These are phyloP conservation scores for Marasmarcha lunaedactyla DNA, from an alignment of 2,888 invertebrate species.

Conservation along the genomic window DNA sequence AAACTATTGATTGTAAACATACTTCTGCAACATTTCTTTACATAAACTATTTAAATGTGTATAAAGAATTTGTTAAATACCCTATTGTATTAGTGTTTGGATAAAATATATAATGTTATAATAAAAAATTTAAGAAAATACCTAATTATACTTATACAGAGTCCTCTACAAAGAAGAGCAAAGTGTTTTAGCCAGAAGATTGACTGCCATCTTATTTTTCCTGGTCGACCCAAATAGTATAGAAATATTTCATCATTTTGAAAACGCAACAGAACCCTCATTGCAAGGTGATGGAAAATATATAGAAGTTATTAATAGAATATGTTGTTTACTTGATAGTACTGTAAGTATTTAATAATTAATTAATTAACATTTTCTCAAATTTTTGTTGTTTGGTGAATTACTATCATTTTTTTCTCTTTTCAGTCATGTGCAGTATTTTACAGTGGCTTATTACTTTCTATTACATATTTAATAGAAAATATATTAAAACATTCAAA, in stretches of 20 bases:
- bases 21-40: too few species aligned
- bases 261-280: conserved; percentile 5
- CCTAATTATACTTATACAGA: too few species aligned
- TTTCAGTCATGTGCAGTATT: conserved; percentile 46
- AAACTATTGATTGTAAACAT: too few species aligned
- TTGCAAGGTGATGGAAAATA: conserved; percentile 13
- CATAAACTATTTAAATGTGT: too few species aligned
- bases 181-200: conserved; percentile 33
- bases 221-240: conserved; percentile 22
- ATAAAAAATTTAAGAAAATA: too few species aligned
- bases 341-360: conserved; percentile 37
- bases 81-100: too few species aligned
- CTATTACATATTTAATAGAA: conserved; percentile 21
- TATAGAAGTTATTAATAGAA: conserved; percentile 24
- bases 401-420: conserved; percentile 6
- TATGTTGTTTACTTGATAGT: conserved; percentile 37
- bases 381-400: conserved; percentile 2
- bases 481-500: conserved; percentile 10
- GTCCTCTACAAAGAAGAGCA: conserved; percentile 47
- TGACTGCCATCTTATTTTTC: conserved; percentile 25
- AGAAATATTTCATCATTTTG: conserved; percentile 20
- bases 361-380: not conserved
- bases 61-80: too few species aligned
- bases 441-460: conserved; percentile 37
- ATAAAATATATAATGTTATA: too few species aligned